A percentile compares a stretch with the other conserved stretches of the same genome.
Conservation (phyloP, 2,797 vertebrate genomes). For the Nothura maculosa region DNA sequence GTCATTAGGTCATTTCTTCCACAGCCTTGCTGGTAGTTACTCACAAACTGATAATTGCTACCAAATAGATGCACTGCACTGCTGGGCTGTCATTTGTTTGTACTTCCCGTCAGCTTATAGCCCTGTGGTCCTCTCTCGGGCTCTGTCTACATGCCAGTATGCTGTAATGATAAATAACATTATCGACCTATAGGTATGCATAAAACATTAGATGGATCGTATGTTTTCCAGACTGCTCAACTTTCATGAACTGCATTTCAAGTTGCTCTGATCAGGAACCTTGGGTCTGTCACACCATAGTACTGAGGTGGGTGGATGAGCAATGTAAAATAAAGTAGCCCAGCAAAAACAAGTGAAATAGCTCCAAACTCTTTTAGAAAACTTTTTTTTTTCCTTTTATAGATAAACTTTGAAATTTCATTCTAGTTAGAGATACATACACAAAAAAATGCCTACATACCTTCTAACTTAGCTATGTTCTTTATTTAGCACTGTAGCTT, state of each 20-base stretch:
- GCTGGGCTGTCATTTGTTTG: conserved; percentile 40
- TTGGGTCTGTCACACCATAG: neutral
- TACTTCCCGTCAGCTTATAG: neutral
- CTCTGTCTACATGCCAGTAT: neutral
- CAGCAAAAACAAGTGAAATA: neutral
- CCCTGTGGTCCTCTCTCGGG: neutral
- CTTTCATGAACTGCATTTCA: conserved; percentile 54
- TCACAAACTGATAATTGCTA: conserved; percentile 45
- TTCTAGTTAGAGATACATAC: neutral
- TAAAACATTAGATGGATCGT: conserved; percentile 48
- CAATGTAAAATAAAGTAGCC: neutral
- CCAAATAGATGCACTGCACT: conserved; percentile 13
- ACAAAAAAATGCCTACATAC: neutral
- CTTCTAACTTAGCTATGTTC: neutral
- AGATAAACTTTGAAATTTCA: neutral
- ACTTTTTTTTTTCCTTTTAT: neutral
- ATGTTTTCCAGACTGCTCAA: conserved; percentile 10
- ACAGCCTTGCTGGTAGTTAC: neutral
- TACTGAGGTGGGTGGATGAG: neutral
- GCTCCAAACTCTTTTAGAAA: neutral
- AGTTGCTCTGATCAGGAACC: neutral
- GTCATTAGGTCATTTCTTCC: conserved; percentile 8
- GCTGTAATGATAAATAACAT: conserved; percentile 53
- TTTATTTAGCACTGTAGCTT: neutral
- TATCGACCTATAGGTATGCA: conserved; percentile 32